Conservation (phyloP, 1,140 invertebrate genomes). For the Drosophila ercepeae region DNA sequence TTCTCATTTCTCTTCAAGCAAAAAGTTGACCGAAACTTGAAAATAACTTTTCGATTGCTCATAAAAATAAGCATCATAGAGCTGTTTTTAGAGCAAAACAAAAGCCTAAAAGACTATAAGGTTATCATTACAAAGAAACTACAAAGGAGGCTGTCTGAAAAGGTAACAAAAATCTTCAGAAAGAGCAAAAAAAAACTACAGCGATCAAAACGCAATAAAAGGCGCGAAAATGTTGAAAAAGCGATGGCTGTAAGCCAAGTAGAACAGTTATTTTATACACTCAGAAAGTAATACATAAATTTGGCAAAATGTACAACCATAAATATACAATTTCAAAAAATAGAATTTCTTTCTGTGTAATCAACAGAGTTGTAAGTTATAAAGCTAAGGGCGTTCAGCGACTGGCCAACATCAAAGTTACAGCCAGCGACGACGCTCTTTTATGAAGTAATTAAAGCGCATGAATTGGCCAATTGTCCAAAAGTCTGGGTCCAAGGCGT, state of each 20-base stretch:
- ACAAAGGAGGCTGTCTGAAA: slow-evolving; percentile 27
- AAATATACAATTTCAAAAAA: too few relatives aligned
- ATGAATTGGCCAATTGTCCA: slow-evolving; percentile 76
- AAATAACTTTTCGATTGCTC: slow-evolving; percentile 48
- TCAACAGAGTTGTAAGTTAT: not conserved
- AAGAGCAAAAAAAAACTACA: slow-evolving; percentile 8
- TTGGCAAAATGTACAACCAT: too few relatives aligned
- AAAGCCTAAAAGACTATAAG: slow-evolving; percentile 28
- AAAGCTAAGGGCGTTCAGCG: slow-evolving; percentile 20
- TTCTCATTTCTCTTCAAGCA: slow-evolving; percentile 1
- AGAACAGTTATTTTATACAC: slow-evolving; percentile 30
- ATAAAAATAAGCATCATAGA: slow-evolving; percentile 30
- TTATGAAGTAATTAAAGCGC: slow-evolving; percentile 81
- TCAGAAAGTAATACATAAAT: not conserved
- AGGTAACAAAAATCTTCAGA: slow-evolving; percentile 28
- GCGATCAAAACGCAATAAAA: slow-evolving; percentile 55
- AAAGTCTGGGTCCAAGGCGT: slow-evolving; percentile 30
- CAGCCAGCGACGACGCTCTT: slow-evolving; percentile 46
- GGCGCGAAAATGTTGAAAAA: slow-evolving; percentile 53
- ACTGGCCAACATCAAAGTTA: slow-evolving; percentile 28
- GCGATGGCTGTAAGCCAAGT: slow-evolving; percentile 17
- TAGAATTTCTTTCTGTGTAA: slow-evolving; percentile 5
- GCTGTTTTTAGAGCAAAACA: slow-evolving; percentile 7
- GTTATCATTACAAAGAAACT: slow-evolving; percentile 61
- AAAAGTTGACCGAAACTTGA: slow-evolving; percentile 75